Conservation (phyloP, 2,797 vertebrate genomes). For the Sebastes hubbsi region DNA sequence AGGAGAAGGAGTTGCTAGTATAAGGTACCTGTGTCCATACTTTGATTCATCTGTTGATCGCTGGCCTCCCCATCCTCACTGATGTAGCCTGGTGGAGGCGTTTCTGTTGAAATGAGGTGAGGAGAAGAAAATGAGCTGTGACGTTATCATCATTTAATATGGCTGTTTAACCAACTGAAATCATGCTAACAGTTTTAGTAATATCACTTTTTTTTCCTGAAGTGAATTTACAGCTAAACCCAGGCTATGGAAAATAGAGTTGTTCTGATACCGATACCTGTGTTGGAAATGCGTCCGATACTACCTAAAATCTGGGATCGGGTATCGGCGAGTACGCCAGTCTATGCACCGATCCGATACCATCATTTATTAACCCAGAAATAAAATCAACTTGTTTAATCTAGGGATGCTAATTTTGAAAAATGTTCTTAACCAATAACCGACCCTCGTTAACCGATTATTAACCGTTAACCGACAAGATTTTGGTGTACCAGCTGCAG, state of each 20-base stretch:
- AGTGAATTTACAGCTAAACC: neutral
- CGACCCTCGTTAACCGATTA: too few relatives aligned
- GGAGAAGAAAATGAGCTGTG: neutral
- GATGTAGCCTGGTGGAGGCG: constrained; percentile 97
- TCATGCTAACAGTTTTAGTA: neutral
- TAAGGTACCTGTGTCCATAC: constrained; percentile 97
- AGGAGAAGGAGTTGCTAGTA: constrained; percentile 13
- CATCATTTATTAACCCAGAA: too few relatives aligned
- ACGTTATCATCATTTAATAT: neutral
- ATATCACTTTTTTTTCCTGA: neutral
- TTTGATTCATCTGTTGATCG: constrained; percentile 99
- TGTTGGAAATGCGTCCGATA: too few relatives aligned
- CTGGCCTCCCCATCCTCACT: constrained; percentile 99
- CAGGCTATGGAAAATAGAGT: neutral
- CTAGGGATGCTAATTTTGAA: too few relatives aligned
- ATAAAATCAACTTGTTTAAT: too few relatives aligned
- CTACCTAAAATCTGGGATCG: too few relatives aligned
- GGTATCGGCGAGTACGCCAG: too few relatives aligned
- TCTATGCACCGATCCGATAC: too few relatives aligned
- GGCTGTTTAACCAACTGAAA: neutral
- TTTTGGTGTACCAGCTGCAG: too few relatives aligned
- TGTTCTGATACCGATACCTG: too few relatives aligned
- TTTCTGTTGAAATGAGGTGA: constrained; percentile 80
- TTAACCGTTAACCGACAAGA: too few relatives aligned
- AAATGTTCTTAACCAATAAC: too few relatives aligned